Percentiles rank a stretch among this genome's conserved stretches.
These are phyloP conservation scores for Rhadinocentrus ornatus DNA, from an alignment of 2,797 vertebrate species.

Conservation along the genomic window DNA sequence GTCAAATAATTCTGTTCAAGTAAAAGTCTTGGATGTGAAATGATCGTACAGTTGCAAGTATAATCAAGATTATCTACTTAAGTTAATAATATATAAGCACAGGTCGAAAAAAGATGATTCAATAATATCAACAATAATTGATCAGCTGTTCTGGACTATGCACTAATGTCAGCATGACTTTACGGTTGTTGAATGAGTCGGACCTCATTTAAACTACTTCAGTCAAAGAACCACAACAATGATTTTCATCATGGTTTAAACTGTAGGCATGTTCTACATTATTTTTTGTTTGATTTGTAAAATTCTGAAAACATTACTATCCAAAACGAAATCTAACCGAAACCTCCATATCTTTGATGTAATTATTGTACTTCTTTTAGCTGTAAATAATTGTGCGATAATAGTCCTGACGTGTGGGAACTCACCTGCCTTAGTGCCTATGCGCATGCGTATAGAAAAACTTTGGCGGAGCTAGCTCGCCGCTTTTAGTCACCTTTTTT, in stretches of 20 bases:
- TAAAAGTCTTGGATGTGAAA: background rate
- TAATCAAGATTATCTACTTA: background rate
- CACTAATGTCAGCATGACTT: background rate
- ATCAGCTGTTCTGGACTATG: background rate
- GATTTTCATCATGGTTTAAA: too few relatives aligned
- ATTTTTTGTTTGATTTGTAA: too few relatives aligned
- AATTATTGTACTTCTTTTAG: background rate
- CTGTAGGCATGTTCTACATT: too few relatives aligned
- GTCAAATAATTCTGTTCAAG: background rate
- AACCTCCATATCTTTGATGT: too few relatives aligned
- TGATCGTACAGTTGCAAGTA: background rate
- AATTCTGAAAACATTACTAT: too few relatives aligned
- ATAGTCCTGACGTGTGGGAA: constrained; percentile 46
- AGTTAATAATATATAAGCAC: background rate
- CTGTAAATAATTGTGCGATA: background rate
- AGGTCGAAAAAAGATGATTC: background rate
- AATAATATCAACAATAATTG: background rate
- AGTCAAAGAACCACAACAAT: too few relatives aligned
- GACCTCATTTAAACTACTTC: too few relatives aligned
- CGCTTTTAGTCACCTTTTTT: constrained; percentile 57
- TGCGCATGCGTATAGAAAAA: constrained; percentile 74
- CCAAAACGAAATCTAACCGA: too few relatives aligned
- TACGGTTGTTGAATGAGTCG: background rate
- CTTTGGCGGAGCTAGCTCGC: constrained; percentile 59
- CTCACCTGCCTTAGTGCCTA: constrained; percentile 42